Evolutionary conservation across 2,113 vertebrate species (phyloP).

Genomic region (Platysternon megacephalum): DNA sequence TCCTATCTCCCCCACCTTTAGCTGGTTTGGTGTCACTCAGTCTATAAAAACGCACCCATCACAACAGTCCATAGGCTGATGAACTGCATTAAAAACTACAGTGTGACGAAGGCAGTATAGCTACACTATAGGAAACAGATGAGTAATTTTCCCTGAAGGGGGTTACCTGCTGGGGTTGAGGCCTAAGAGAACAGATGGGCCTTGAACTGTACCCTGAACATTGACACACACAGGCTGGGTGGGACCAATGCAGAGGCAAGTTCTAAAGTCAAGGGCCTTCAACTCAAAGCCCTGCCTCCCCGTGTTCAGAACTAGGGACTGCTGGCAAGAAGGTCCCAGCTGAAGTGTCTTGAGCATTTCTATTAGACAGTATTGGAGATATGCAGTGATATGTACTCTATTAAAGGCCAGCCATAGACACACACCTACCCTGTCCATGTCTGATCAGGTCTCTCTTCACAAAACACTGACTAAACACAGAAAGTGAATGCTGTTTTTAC

Average conservation of each 20-base stretch:
- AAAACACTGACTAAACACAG: neutral
- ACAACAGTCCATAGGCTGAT: neutral
- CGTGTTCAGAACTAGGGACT: neutral
- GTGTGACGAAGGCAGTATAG: neutral
- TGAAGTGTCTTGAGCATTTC: neutral
- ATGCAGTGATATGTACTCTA: neutral
- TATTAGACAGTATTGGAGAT: neutral
- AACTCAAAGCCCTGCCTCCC: neutral
- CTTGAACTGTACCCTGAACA: neutral
- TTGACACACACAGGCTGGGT: neutral
- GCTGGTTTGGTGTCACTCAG: neutral
- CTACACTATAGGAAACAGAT: neutral
- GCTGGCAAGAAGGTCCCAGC: neutral
- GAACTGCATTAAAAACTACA: conserved; percentile 1
- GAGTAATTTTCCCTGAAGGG: neutral
- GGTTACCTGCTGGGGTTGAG: neutral
- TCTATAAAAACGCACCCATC: neutral
- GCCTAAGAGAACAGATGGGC: neutral
- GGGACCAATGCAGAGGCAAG: neutral
- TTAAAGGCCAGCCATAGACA: neutral
- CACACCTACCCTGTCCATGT: neutral
- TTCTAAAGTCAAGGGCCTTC: neutral
- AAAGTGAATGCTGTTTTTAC: neutral
- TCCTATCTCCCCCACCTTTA: neutral
- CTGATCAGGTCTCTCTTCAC: neutral